Evolutionary conservation across 1,140 invertebrate species (phyloP), one percentile per base, ranked within the genome.

Genomic region (Cyclina sinensis): DNA sequence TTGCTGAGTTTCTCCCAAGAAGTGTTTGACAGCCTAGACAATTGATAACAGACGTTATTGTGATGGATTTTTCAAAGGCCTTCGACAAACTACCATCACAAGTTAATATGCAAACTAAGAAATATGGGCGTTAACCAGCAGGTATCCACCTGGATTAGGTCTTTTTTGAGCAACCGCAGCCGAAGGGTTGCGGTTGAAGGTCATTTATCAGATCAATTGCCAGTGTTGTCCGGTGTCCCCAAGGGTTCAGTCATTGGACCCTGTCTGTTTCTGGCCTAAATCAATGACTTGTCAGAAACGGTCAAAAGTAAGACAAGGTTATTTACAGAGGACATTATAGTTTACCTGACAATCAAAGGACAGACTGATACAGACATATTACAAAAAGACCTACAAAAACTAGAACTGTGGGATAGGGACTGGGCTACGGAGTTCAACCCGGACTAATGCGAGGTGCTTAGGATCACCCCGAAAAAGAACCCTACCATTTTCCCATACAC

Each of bases 141-240:
- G 51, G 76, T 79, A 12, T 32, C 46, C 48, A 32, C 51, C 32
- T 79, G 48, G 76, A 37, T 79, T 27, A 54, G 48, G 48, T 79
- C 76, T 35, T 79, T 79, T 57, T 48, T 54, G 16, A 54, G 32
- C 24, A 30, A 54, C 76, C 48, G 76, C 9, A 57, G 27, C 48
- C 76, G 57, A 57, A 27, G 27, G 54, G 76, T 79, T 79, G 30
- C 27, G 0, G 76, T 79, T 59, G 76, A 79, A 79, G 76, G 76
- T 35, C 48, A 79, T 18, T 57, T 16, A 24, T 79, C 76, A 43
- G 76, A 79, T 35, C 14, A 59, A 7, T 37, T 79, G 27, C 37
- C 39, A 37, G 59, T 82, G 21, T 32, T 65, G n/a, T 82, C 80
- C 32, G 80, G 37, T 43, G 80, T 82, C 35, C 30, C 80, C 30